Evolutionary conservation across 2,888 invertebrate genomes (phyloP).

Genomic region (Polydrusus pterygomalis): DNA sequence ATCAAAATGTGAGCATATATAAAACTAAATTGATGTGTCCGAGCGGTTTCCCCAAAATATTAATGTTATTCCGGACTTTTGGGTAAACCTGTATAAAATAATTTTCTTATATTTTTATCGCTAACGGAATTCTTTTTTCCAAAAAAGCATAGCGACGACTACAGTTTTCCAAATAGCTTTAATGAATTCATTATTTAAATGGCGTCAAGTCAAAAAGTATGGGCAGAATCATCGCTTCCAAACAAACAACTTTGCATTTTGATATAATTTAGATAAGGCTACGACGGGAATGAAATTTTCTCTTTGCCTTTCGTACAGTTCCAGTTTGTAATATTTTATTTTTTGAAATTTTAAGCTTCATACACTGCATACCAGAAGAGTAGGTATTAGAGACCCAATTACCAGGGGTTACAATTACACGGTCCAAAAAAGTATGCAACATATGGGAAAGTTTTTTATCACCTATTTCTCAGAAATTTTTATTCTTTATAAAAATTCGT

Average conservation of each 20-base stretch:
- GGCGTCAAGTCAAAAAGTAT: background rate
- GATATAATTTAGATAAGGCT: slow-evolving; percentile 45
- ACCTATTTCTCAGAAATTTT: too few relatives aligned
- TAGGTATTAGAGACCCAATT: background rate
- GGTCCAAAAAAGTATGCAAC: too few relatives aligned
- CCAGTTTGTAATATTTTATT: slow-evolving; percentile 22
- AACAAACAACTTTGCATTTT: slow-evolving; percentile 46
- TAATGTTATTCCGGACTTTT: too few relatives aligned
- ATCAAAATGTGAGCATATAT: too few relatives aligned
- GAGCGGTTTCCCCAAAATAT: too few relatives aligned
- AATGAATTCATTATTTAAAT: slow-evolving; percentile 10
- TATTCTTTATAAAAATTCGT: too few relatives aligned
- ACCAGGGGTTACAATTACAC: too few relatives aligned
- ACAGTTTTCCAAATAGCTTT: slow-evolving; percentile 4
- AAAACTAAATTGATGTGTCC: too few relatives aligned
- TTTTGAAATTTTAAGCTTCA: slow-evolving; percentile 4
- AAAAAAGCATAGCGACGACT: background rate
- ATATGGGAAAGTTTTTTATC: too few relatives aligned
- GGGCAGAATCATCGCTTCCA: background rate
- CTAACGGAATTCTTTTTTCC: background rate
- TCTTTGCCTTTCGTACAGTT: background rate
- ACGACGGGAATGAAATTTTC: slow-evolving; percentile 26
- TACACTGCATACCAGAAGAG: background rate
- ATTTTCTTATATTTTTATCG: too few relatives aligned
- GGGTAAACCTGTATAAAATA: too few relatives aligned